A percentile compares a stretch with the other conserved stretches of the same genome.
Conservation (phyloP, 2,113 vertebrate genomes). For the Phrynosoma platyrhinos region DNA sequence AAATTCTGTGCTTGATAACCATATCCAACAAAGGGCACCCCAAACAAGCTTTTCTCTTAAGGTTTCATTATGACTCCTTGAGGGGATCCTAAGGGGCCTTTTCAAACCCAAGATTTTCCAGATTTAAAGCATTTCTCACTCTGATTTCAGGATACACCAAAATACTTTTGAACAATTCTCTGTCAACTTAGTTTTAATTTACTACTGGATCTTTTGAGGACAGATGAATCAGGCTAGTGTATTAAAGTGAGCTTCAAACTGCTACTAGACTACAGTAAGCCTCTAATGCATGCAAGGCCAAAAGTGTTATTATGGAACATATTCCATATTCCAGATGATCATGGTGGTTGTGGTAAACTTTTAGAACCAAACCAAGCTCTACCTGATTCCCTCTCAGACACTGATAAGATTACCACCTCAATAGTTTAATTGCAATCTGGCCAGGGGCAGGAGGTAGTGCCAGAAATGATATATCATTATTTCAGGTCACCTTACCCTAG, state of each 20-base stretch:
- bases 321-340: background rate
- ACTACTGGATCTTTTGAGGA: background rate
- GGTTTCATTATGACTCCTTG: background rate
- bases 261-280: background rate
- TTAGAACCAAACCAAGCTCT: background rate
- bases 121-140: background rate
- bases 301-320: background rate
- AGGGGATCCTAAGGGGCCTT: too few relatives aligned
- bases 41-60: background rate
- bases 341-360: background rate
- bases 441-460: background rate
- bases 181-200: background rate
- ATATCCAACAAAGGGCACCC: background rate
- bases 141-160: background rate
- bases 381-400: background rate
- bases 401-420: background rate
- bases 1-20: background rate
- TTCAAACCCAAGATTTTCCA: background rate
- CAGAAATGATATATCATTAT: background rate
- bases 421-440: background rate
- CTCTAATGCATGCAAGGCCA: background rate
- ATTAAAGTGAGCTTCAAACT: background rate
- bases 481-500: background rate
- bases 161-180: background rate
- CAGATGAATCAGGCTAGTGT: background rate